Conservation (phyloP, 2,888 invertebrate genomes). For the Drosophila gaucha region DNA sequence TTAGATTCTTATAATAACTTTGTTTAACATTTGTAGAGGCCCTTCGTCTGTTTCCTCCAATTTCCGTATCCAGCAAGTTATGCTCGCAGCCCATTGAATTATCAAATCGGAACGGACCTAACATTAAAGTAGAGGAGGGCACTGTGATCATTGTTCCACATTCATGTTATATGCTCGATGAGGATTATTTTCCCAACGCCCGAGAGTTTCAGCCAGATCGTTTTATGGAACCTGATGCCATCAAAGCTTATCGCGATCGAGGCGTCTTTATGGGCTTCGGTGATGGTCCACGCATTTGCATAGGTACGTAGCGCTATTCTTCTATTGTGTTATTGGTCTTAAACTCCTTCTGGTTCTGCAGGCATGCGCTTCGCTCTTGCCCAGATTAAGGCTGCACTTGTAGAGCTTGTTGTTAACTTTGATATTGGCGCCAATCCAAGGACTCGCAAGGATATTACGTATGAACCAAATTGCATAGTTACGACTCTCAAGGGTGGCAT, state of each 20-base stretch:
- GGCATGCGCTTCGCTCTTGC: slow-evolving; percentile 83
- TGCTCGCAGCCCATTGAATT: slow-evolving; percentile 73
- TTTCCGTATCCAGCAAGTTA: slow-evolving; percentile 48
- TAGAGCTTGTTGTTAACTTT: slow-evolving; percentile 79
- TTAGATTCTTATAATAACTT: background rate
- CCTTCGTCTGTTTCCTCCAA: slow-evolving; percentile 75
- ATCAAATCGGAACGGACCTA: slow-evolving; percentile 68
- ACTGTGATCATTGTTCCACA: slow-evolving; percentile 69
- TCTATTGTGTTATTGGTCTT: too few relatives aligned
- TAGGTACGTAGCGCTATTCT: slow-evolving; percentile 68
- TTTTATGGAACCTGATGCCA: slow-evolving; percentile 72
- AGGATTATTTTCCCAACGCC: slow-evolving; percentile 70
- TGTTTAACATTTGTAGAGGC: slow-evolving; percentile 54
- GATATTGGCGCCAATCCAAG: slow-evolving; percentile 77
- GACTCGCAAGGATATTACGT: slow-evolving; percentile 76
- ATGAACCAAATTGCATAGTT: slow-evolving; percentile 68
- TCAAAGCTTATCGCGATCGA: slow-evolving; percentile 73
- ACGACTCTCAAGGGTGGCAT: slow-evolving; percentile 71
- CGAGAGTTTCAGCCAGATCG: slow-evolving; percentile 78
- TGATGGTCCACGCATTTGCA: slow-evolving; percentile 82
- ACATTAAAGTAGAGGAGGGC: slow-evolving; percentile 61
- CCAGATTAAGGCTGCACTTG: slow-evolving; percentile 81
- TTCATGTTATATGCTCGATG: slow-evolving; percentile 69
- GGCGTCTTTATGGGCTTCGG: slow-evolving; percentile 80
- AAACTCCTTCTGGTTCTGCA: slow-evolving; percentile 10